Evolutionary conservation across 1,140 invertebrate species (phyloP).

Genomic region (Drosophila chauvacae): DNA sequence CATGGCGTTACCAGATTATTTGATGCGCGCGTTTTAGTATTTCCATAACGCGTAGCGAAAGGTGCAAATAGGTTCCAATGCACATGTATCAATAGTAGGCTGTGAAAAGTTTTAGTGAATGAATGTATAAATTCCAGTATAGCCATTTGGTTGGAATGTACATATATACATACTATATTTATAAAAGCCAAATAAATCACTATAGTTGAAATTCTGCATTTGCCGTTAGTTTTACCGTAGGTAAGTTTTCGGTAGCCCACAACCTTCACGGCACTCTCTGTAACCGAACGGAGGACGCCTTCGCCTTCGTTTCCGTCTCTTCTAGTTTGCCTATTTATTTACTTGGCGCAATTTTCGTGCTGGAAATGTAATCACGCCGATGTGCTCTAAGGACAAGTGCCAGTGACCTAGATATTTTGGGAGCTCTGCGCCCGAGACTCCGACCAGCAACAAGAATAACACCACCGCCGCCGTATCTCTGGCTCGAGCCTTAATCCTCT

Average conservation of each 20-base stretch:
- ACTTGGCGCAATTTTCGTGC: slow-evolving; percentile 44
- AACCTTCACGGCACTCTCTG: slow-evolving; percentile 9
- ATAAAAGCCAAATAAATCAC: slow-evolving; percentile 22
- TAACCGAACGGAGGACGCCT: slow-evolving; percentile 9
- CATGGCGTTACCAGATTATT: too few species aligned
- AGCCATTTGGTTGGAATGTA: slow-evolving; percentile 20
- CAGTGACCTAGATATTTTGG: slow-evolving; percentile 50
- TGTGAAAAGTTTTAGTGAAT: slow-evolving; percentile 52
- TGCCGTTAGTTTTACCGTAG: slow-evolving; percentile 29
- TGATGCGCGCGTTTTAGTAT: too few species aligned
- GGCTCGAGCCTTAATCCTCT: slow-evolving; percentile 26
- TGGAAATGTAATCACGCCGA: slow-evolving; percentile 44
- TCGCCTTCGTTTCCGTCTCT: slow-evolving; percentile 3
- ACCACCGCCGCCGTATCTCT: slow-evolving; percentile 29
- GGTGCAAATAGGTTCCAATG: slow-evolving; percentile 5
- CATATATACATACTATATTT: slow-evolving; percentile 2
- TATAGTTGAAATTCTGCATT: slow-evolving; percentile 25
- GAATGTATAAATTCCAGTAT: slow-evolving; percentile 26
- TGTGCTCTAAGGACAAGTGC: slow-evolving; percentile 39
- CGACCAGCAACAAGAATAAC: not conserved
- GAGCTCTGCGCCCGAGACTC: slow-evolving; percentile 22
- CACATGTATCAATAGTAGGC: slow-evolving; percentile 34
- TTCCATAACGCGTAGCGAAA: too few species aligned
- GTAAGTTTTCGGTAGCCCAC: not conserved
- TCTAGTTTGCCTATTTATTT: slow-evolving; percentile 41